Percentiles rank a stretch among this genome's conserved stretches.
These are phyloP conservation scores for Trichosurus vulpecula DNA, from an alignment of 2,797 vertebrate species.

Conservation along the genomic window DNA sequence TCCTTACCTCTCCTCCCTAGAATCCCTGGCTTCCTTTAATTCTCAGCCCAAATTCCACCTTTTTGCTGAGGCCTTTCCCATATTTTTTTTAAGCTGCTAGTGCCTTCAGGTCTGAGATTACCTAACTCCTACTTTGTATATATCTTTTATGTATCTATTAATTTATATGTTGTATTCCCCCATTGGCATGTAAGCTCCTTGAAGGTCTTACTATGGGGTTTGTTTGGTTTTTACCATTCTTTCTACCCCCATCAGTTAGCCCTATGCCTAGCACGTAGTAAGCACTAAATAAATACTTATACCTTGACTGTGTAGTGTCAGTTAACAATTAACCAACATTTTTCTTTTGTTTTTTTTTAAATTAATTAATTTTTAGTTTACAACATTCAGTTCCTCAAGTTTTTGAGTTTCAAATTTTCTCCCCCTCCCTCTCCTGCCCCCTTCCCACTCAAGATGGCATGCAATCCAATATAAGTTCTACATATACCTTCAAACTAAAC, in stretches of 20 bases:
- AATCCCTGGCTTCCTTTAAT: background rate
- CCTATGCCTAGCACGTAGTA: background rate
- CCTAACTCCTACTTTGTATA: background rate
- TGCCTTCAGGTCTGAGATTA: background rate
- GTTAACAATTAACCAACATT: background rate
- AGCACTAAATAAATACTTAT: background rate
- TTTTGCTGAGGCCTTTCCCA: background rate
- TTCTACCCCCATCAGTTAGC: background rate
- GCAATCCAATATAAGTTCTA: too few relatives aligned
- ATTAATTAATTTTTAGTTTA: too few relatives aligned
- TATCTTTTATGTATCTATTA: background rate
- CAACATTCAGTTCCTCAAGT: too few relatives aligned
- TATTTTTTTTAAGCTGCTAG: background rate
- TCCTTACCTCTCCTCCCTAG: background rate
- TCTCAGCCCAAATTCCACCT: background rate
- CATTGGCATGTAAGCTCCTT: background rate
- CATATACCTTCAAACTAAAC: too few relatives aligned
- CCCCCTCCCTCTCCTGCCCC: too few relatives aligned
- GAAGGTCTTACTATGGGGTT: background rate
- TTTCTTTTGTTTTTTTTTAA: too few relatives aligned
- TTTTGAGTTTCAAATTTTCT: too few relatives aligned
- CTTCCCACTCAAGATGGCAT: too few relatives aligned
- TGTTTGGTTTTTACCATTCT: background rate
- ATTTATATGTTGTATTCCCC: background rate
- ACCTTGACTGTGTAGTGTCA: background rate